phyloP scores from a whole-genome alignment of 2,113 vertebrate genomes.

The Typhlomys cinereus region DNA sequence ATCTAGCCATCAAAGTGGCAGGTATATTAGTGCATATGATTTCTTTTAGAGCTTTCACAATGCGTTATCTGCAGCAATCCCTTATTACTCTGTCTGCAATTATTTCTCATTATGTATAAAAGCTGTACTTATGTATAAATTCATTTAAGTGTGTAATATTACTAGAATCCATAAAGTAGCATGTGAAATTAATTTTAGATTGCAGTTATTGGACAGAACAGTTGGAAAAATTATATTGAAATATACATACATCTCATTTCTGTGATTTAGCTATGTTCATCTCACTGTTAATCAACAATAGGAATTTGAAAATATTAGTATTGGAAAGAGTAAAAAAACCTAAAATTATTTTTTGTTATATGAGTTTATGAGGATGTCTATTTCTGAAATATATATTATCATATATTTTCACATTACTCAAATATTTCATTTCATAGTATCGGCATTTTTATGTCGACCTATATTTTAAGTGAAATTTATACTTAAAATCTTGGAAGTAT shows the following conservation, averaged over 20 bases:
- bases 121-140: neutral
- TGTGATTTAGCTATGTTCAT: neutral
- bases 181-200: neutral
- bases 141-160: no score
- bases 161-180: no score
- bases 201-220: neutral
- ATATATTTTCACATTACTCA: neutral
- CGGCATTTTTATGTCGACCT: neutral
- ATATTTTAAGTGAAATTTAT: neutral
- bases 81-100: neutral
- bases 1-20: neutral
- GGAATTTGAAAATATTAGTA: constrained; percentile 38
- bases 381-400: neutral
- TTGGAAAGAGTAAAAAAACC: neutral
- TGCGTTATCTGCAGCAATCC: neutral
- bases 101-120: neutral
- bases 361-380: neutral
- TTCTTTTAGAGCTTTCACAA: neutral
- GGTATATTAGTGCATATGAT: neutral
- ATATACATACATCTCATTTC: no score
- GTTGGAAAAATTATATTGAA: neutral
- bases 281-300: neutral
- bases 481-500: neutral
- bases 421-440: neutral
- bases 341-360: neutral